A percentile compares a stretch with the other conserved stretches of the same genome.
Evolutionary conservation across 2,888 invertebrate species (phyloP).

Genomic region (Phyllotreta striolata): DNA sequence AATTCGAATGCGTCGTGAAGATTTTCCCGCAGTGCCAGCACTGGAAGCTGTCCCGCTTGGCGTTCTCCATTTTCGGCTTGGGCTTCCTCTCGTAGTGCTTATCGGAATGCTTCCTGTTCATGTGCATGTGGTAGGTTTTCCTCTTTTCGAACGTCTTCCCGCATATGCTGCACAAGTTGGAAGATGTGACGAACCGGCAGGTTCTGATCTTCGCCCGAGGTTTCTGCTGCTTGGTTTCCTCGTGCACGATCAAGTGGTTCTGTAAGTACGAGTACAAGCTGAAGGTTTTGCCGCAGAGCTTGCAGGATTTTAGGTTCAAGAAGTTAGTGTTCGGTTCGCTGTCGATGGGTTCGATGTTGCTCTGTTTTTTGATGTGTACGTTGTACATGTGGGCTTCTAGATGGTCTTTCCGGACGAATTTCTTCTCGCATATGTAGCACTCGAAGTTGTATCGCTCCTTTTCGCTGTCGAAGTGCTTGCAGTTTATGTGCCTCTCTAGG

Average conservation of each 20-base stretch:
- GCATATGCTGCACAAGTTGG: constrained; percentile 37
- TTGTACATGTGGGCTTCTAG: constrained; percentile 45
- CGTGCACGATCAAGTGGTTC: constrained; percentile 26
- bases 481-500: constrained; percentile 50
- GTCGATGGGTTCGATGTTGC: constrained; percentile 34
- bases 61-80: constrained; percentile 14
- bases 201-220: constrained; percentile 18
- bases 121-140: constrained; percentile 34
- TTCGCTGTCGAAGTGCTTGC: constrained; percentile 46
- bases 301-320: constrained; percentile 38
- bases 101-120: constrained; percentile 42
- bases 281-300: constrained; percentile 49
- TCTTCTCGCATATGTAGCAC: constrained; percentile 48
- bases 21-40: constrained; percentile 39
- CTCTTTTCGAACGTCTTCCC: constrained; percentile 36
- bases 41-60: constrained; percentile 33
- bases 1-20: constrained; percentile 42
- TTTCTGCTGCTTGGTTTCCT: constrained; percentile 23
- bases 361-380: constrained; percentile 48
- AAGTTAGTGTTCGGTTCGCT: constrained; percentile 20
- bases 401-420: constrained; percentile 47
- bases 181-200: constrained; percentile 19
- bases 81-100: constrained; percentile 29
- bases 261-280: constrained; percentile 40
- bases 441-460: constrained; percentile 43